Evolutionary conservation across 2,113 vertebrate species (phyloP).

Genomic region (Cavia porcellus): DNA sequence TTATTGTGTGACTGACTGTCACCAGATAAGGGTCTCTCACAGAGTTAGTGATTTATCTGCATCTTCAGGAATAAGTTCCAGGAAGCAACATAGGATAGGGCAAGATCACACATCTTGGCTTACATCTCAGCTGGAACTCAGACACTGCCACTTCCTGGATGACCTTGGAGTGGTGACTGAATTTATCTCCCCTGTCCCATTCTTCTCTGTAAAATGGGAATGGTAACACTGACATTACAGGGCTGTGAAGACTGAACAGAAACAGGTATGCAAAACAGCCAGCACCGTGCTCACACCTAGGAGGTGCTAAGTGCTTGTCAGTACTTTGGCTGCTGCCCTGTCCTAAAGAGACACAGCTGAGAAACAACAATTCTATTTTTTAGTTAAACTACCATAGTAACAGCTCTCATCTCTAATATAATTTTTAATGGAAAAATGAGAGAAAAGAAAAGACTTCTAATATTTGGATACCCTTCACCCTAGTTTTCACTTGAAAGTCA

Average conservation of each 20-base stretch:
- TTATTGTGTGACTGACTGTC: too few relatives aligned
- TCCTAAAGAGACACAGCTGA: neutral
- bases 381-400: neutral
- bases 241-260: neutral
- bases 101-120: neutral
- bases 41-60: neutral
- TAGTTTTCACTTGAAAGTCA: conserved; percentile 58
- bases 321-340: neutral
- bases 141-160: neutral
- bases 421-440: conserved; percentile 5
- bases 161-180: neutral
- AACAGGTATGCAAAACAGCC: neutral
- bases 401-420: neutral
- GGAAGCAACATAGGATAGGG: neutral
- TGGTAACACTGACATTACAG: neutral
- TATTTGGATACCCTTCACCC: neutral
- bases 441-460: conserved; percentile 24
- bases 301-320: rapidly evolving
- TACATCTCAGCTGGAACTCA: neutral
- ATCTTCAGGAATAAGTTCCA: neutral
- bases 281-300: neutral
- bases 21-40: neutral
- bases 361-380: neutral
- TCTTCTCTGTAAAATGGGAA: neutral
- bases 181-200: neutral